These are phyloP conservation scores for Epistrophe eligans DNA, from an alignment of 2,888 invertebrate species.

Conservation along the genomic window DNA sequence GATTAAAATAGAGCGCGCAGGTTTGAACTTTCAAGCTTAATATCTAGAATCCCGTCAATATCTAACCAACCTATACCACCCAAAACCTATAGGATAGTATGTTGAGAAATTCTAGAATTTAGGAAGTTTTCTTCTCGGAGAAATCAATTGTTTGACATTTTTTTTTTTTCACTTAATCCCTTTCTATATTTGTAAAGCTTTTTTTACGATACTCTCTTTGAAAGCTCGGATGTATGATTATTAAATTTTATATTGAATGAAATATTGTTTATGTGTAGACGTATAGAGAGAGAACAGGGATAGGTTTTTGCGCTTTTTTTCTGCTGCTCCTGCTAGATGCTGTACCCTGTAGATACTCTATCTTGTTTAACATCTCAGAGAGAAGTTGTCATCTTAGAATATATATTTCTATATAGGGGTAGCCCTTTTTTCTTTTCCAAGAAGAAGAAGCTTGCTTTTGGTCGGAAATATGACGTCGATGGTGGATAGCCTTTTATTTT, in stretches of 20 bases:
- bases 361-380: neutral
- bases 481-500: slow-evolving; percentile 35
- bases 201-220: neutral
- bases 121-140: slow-evolving; percentile 2
- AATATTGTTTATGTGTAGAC: slow-evolving; percentile 10
- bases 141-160: slow-evolving; percentile 19
- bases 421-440: slow-evolving; percentile 8
- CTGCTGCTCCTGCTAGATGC: neutral
- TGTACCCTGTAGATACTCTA: neutral
- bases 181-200: slow-evolving; percentile 4
- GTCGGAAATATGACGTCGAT: slow-evolving; percentile 53
- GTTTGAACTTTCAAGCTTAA: slow-evolving; percentile 22
- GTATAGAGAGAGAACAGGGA: neutral
- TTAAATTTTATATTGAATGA: slow-evolving; percentile 27
- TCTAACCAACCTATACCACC: neutral
- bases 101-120: slow-evolving; percentile 10
- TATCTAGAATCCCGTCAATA: neutral
- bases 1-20: slow-evolving; percentile 15
- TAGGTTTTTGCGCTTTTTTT: slow-evolving; percentile 31
- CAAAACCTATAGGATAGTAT: neutral
- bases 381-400: slow-evolving; percentile 49
- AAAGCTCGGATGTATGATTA: neutral
- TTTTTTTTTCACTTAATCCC: neutral
- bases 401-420: neutral
- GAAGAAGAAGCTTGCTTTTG: slow-evolving; percentile 30